Base-by-base conservation (phyloP, 1,140 invertebrate genomes). In the Drosophila pallidifrons region DNA sequence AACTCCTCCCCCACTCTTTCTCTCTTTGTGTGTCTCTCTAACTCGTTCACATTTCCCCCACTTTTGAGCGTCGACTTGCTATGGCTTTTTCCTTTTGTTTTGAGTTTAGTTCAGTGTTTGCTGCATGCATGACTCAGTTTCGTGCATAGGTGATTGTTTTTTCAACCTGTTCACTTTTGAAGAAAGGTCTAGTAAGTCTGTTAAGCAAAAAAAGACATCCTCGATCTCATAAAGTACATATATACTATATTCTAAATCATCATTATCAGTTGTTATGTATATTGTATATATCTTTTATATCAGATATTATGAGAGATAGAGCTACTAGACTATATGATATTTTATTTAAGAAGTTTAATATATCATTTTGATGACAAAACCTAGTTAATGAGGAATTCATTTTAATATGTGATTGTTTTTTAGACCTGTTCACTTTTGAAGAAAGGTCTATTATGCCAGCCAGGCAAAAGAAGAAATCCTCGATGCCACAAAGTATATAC, bases 101-200 rank as follows among this genome's bases (percentile, higher is more conserved):
- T 67, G 7, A 63, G 43, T 70, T 70, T 47, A 32, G 30, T 25
- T 55, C 66, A 49, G n/a, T 59, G 57, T 30, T 13, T 66, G 38
- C 60, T 32, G 45, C 58, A 51, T 71, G 77, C 74, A 80, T 80
- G 77, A 77, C 58, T 80, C 77, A 73, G 73, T 60, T 32, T 59
- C 55, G 46, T 64, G 67, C 64, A 45, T 32, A 46, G 63, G 32
- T 70, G 57, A 71, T 71, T 75, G 66, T 79, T 59, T 68, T 64
- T 65, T 25, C 2, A 0, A 20, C 4, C 10, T 52, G 28, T 7
- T 25, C 8, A 5, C 20, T 8, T 51, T 38, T 38, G 8, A 32
- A 41, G 4, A 32, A 47, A 20, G 15, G 45, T 8, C 16, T 47
- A 16, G 7, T 8, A 16, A 6, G 45, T 20, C 16, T 0, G 5